A percentile compares a stretch with the other conserved stretches of the same genome.
phyloP scores from a whole-genome alignment of 2,797 vertebrate genomes.

The Pempheris klunzingeri region DNA sequence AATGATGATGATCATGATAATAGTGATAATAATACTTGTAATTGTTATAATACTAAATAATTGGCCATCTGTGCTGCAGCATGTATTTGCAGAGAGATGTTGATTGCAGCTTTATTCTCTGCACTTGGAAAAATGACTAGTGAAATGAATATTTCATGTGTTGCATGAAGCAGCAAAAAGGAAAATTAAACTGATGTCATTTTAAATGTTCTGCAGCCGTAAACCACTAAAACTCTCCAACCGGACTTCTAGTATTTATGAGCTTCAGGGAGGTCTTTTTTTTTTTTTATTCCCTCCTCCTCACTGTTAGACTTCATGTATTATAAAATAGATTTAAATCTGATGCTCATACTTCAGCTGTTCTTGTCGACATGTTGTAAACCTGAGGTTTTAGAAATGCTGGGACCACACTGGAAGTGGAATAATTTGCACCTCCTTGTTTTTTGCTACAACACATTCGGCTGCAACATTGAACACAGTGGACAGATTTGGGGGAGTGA shows the following conservation, averaged over 20 bases:
- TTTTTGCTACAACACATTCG: background rate
- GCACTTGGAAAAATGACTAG: background rate
- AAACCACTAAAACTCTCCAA: background rate
- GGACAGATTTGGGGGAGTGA: conserved; percentile 19
- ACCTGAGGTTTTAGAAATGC: background rate
- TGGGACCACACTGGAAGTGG: background rate
- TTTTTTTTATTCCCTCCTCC: background rate
- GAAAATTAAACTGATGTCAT: conserved; percentile 26
- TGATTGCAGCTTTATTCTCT: background rate
- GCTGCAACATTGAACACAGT: background rate
- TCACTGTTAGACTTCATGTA: background rate
- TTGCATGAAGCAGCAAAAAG: conserved; percentile 3
- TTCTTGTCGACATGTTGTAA: background rate
- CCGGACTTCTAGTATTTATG: background rate
- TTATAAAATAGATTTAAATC: conserved; percentile 8
- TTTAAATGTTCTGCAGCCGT: conserved; percentile 1
- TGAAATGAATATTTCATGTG: conserved; percentile 21
- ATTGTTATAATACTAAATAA: too few species aligned
- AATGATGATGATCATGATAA: too few species aligned
- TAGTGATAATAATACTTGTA: too few species aligned
- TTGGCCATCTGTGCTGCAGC: background rate
- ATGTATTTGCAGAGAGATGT: too few species aligned
- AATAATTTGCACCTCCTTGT: background rate
- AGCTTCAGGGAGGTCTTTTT: conserved; percentile 2
- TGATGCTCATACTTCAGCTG: background rate